phyloP scores from a whole-genome alignment of 2,113 vertebrate genomes.

The Thunnus maccoyii region DNA sequence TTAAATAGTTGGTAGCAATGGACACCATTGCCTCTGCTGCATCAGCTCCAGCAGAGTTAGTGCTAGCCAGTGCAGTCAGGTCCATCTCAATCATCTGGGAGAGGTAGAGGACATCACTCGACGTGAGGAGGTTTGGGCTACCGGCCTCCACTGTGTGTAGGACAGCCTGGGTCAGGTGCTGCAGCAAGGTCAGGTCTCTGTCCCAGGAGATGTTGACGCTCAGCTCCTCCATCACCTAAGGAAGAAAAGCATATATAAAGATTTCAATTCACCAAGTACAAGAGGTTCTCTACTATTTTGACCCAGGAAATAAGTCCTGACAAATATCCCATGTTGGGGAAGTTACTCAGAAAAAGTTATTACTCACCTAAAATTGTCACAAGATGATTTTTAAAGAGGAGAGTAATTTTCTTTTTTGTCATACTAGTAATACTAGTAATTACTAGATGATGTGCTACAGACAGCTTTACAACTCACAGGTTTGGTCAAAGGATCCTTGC shows the following conservation, averaged over 20 bases:
- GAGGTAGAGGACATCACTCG: constrained; percentile 64
- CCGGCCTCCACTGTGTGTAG: constrained; percentile 56
- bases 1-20: constrained; percentile 74
- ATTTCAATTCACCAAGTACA: not conserved
- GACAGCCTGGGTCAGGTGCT: constrained; percentile 65
- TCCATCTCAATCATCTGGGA: constrained; percentile 58
- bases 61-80: not conserved
- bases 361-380: too few species aligned
- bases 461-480: constrained; percentile 73
- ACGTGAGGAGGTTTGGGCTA: constrained; percentile 37
- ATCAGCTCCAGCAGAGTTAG: constrained; percentile 3
- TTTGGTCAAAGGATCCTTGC: constrained; percentile 62
- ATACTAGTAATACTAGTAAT: too few species aligned
- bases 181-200: constrained; percentile 57
- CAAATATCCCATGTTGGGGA: not conserved
- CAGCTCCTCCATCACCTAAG: constrained; percentile 63
- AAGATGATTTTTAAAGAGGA: too few species aligned
- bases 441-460: not conserved
- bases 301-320: not conserved
- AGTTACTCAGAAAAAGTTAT: not conserved
- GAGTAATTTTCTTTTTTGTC: too few species aligned
- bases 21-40: constrained; percentile 68
- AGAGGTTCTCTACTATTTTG: not conserved
- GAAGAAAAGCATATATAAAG: not conserved
- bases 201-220: constrained; percentile 50